Base-by-base conservation (phyloP, 2,888 invertebrate genomes). In the Xylota sylvarum region DNA sequence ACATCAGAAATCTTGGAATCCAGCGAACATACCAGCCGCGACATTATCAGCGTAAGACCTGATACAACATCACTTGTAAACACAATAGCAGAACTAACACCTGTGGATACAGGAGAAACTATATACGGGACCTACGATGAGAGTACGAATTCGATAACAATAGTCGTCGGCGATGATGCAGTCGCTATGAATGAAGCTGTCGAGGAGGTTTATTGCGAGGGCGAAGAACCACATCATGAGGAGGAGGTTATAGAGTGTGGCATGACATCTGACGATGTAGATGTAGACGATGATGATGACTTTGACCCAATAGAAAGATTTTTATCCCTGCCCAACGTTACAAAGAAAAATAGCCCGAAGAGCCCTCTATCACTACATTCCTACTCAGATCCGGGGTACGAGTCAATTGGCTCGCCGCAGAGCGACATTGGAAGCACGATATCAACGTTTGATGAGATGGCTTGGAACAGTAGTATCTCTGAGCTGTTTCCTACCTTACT, bases 1-100 rank as follows among this genome's bases (percentile, higher is more conserved):
- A 67, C 96, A 96, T 91, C 97, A 97, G 93, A 96, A 95, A 93
- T 95, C 94, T 90, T 97, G 97, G 97, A 97, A 96, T 92, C 97
- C 97, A 89, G 94, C 96, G 70, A 91, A 90, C 88, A 91, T 92
- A 91, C 37, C 65, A 35, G 17, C 73, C 23, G 32, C 78, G 88
- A 88, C 83, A 48, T 88, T 88, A 70, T 77, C 87, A 74, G 74
- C 67, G 1, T 80, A 48, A 56, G 50, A 46, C 69, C 35, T 1
- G 48, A 77, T 23, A 4, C 23, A 35, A 12, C 60, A 67, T 62
- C 83, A 72, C 60, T 60, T 43, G 17, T 9, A 40, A 74, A 83
- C 56, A 67, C 76, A 79, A 86, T 86, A 83, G 69, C 40, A 40
- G n/a, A n/a, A 12, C 0, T 14, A 50, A 84, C 88, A 79, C 78